phyloP scores from a whole-genome alignment of 2,888 invertebrate species.

The Andrena fulva region DNA sequence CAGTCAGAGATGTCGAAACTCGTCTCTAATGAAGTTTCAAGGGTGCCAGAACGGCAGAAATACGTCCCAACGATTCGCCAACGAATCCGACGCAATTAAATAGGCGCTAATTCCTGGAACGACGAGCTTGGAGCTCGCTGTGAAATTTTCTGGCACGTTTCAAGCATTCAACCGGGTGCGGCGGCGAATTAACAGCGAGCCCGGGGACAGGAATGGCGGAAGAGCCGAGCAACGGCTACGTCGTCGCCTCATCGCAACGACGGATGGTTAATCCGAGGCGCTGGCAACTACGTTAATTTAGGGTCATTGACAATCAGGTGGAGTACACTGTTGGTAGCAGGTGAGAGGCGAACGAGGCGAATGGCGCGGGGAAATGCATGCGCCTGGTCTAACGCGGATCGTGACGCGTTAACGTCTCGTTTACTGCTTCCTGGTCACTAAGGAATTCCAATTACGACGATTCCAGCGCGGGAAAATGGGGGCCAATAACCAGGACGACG shows the following conservation, averaged over 20 bases:
- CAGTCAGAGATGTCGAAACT: not conserved
- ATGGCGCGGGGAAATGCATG: constrained; percentile 22
- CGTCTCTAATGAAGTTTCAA: not conserved
- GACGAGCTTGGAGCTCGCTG: not conserved
- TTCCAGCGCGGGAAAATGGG: constrained; percentile 23
- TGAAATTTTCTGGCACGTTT: constrained; percentile 38
- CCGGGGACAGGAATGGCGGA: not conserved
- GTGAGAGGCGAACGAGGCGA: constrained; percentile 33
- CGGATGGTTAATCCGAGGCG: constrained; percentile 69
- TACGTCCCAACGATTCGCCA: not conserved
- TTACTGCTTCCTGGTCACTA: constrained; percentile 24
- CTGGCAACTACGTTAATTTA: constrained; percentile 74
- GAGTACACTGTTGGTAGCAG: constrained; percentile 64
- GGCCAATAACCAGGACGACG: not conserved
- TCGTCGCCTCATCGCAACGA: constrained; percentile 38
- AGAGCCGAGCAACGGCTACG: not conserved
- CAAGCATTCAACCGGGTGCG: not conserved
- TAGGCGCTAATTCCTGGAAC: constrained; percentile 18
- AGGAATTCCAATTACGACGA: constrained; percentile 38
- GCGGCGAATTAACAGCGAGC: constrained; percentile 30
- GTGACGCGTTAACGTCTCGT: constrained; percentile 31
- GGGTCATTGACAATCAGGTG: constrained; percentile 76
- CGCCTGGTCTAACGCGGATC: constrained; percentile 10
- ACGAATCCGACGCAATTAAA: constrained; percentile 35
- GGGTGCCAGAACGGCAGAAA: not conserved